Evolutionary conservation across 2,888 invertebrate genomes (phyloP), one percentile per base, ranked within the genome.

Genomic region (Coecobrya sp.): DNA sequence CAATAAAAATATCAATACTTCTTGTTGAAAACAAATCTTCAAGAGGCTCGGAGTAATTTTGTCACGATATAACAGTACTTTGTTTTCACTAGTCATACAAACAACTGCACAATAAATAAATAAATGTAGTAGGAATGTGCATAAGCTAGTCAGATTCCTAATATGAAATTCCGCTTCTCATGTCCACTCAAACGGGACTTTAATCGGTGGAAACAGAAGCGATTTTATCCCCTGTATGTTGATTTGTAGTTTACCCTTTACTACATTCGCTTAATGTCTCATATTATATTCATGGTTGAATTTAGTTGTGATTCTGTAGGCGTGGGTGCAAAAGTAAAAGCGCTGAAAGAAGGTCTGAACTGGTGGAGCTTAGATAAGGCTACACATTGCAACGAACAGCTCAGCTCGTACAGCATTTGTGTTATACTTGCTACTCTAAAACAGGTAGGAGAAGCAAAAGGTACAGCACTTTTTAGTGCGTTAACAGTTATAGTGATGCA

Each of bases 171-270:
- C 4, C 7, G 36, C 42, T 70, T 19, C 5, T 42, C 22, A 25
- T 13, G 7, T 27, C 13, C 76, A 49, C 76, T 49, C 76, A 45
- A n/a, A 42, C 49, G n/a, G 86, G 87, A 62, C 62, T 87, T 79
- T 87, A 87, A 87, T 87, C 87, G 79, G 62, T 36, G 45, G 49
- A 49, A 65, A 87, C 79, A 87, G 79, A 87, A 87, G 86, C 55
- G 62, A 76, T 76, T 62, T 79, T 87, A 62, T 79, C 79, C 87
- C 42, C 59, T 16, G 36, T 45, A 36, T 79, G 87, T 87, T 86
- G 87, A 87, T 87, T 79, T 79, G 86, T 68, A 76, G 11, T n/a
- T n/a, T 87, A 87, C 87, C 76, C 52, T 87, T 27, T 65, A 55
- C 76, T 55, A 16, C 73, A 73, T 59, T 76, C 86, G 59, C 55